These are phyloP conservation scores for Dysmachus trigonus DNA, from an alignment of 2,888 invertebrate species.

Conservation along the genomic window DNA sequence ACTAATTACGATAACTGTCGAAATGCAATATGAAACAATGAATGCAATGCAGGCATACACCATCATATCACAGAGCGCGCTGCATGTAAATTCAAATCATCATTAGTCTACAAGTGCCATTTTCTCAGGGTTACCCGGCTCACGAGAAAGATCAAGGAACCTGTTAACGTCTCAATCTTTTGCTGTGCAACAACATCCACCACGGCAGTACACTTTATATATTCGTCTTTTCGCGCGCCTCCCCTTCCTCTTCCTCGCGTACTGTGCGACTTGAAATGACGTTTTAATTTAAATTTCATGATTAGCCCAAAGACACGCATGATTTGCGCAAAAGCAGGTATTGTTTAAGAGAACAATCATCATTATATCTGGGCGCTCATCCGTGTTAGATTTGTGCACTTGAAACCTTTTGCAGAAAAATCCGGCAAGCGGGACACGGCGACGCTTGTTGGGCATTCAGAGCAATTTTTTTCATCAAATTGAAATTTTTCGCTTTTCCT, in stretches of 20 bases:
- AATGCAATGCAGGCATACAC: neutral
- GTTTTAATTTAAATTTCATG: slow-evolving; percentile 40
- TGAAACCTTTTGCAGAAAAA: neutral
- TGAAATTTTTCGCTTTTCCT: neutral
- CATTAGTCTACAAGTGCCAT: slow-evolving; percentile 16
- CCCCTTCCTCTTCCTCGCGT: neutral
- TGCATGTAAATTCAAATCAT: slow-evolving; percentile 17
- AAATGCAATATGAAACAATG: slow-evolving; percentile 19
- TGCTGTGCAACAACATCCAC: neutral
- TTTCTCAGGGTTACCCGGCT: slow-evolving; percentile 11
- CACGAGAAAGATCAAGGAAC: slow-evolving; percentile 15
- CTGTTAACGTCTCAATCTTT: neutral
- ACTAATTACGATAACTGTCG: slow-evolving; percentile 38
- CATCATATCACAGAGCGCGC: neutral
- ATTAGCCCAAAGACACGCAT: slow-evolving; percentile 28
- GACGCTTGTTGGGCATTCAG: neutral
- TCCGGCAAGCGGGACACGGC: neutral
- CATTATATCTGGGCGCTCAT: slow-evolving; percentile 23
- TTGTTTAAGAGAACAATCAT: slow-evolving; percentile 34
- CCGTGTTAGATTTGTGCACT: slow-evolving; percentile 28
- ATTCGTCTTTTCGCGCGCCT: neutral
- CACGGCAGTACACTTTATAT: neutral
- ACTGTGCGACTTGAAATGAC: slow-evolving; percentile 6
- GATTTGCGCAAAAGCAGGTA: slow-evolving; percentile 20
- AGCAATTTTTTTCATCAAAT: neutral